A percentile compares a stretch with the other conserved stretches of the same genome.
Conservation (phyloP, 2,888 invertebrate genomes). For the Odontocolon sp. region DNA sequence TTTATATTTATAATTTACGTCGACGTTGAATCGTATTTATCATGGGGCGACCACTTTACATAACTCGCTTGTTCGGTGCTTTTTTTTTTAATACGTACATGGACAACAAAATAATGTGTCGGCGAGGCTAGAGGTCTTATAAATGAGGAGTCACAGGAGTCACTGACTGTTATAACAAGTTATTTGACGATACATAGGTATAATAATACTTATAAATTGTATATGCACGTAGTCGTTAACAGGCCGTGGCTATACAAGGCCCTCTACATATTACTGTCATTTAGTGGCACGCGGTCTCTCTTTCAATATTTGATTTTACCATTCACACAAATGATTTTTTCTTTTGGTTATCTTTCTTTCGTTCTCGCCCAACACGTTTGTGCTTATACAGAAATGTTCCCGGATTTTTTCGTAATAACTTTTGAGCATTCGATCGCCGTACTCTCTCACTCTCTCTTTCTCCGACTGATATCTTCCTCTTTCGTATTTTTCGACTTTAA, state of each 20-base stretch:
- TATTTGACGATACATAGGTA: slow-evolving; percentile 72
- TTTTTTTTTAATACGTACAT: slow-evolving; percentile 46
- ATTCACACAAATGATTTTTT: slow-evolving; percentile 63
- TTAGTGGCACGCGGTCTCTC: slow-evolving; percentile 79
- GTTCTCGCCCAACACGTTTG: slow-evolving; percentile 62
- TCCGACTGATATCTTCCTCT: slow-evolving; percentile 32
- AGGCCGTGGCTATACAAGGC: slow-evolving; percentile 81
- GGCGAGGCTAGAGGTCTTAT: slow-evolving; percentile 63
- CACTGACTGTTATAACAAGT: slow-evolving; percentile 74
- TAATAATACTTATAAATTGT: slow-evolving; percentile 73
- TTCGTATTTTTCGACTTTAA: slow-evolving; percentile 36
- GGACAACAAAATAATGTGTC: slow-evolving; percentile 55
- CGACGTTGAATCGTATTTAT: slow-evolving; percentile 27
- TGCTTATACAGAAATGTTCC: slow-evolving; percentile 66
- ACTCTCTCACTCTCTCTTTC: slow-evolving; percentile 22
- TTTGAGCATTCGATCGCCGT: slow-evolving; percentile 62
- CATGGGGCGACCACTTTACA: neutral
- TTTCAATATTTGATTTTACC: slow-evolving; percentile 56
- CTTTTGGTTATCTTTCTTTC: slow-evolving; percentile 38
- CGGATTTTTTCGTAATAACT: slow-evolving; percentile 62
- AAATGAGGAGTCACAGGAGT: slow-evolving; percentile 75
- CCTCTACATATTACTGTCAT: slow-evolving; percentile 72
- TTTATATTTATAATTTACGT: slow-evolving; percentile 23
- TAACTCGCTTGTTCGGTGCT: neutral
- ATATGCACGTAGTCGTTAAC: slow-evolving; percentile 71